Conservation (phyloP, 2,113 vertebrate genomes). For the Strix aluco region DNA sequence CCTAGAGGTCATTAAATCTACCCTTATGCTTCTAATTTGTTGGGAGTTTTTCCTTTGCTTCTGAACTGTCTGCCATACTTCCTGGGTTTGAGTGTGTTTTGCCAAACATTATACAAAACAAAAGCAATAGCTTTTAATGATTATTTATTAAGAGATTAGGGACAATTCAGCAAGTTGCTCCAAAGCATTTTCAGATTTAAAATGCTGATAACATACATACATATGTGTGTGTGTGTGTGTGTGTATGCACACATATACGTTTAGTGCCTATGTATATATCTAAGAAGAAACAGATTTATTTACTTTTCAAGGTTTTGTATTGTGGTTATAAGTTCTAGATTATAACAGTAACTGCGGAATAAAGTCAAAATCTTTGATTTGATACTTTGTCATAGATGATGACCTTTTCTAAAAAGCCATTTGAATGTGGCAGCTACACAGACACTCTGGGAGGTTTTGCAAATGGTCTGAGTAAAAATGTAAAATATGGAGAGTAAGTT, state of each 20-base stretch:
- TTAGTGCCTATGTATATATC: background rate
- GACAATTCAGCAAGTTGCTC: background rate
- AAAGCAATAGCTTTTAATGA: background rate
- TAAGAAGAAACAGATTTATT: background rate
- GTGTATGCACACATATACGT: background rate
- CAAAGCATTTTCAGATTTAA: background rate
- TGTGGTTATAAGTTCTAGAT: background rate
- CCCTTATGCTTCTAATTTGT: constrained; percentile 65
- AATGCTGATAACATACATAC: background rate
- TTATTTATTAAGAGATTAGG: constrained; percentile 7
- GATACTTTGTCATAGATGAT: background rate
- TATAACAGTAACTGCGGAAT: background rate
- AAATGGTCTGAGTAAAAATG: background rate
- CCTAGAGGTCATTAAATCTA: background rate
- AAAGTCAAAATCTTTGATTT: background rate
- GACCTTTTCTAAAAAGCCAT: background rate
- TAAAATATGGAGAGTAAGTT: background rate
- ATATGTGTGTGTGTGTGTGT: background rate
- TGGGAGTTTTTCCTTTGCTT: constrained; percentile 30
- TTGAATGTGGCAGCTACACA: background rate
- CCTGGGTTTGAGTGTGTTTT: constrained; percentile 51
- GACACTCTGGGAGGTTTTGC: background rate
- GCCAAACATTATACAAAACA: constrained; percentile 15
- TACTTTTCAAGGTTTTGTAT: background rate
- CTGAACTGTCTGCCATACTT: constrained; percentile 56